Evolutionary conservation across 2,797 vertebrate species (phyloP), one percentile per base, ranked within the genome.

Genomic region (Ctenopoma multispine): DNA sequence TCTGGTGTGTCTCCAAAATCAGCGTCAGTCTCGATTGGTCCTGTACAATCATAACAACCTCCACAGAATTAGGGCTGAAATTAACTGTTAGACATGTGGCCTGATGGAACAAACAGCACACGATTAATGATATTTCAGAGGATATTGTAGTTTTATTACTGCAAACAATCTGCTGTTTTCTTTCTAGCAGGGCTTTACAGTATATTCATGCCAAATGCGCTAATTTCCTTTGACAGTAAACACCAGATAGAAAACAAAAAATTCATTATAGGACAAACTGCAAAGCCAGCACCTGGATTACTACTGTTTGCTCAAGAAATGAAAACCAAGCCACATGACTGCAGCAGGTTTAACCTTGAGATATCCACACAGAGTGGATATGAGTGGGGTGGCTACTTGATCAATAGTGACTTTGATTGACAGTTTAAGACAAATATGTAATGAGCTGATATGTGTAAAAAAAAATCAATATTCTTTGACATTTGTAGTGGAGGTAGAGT

Each of bases 251-350:
- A 75, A 40, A 59, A 77, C 64, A 72, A 63, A 58, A 11, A 80
- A 83, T 81, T 80, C 49, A 76, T 90, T 65, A 71, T 7, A 48
- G 71, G 66, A 61, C 81, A 89, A 84, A 83, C 64, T 69, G 63
- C 61, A 60, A 79, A 48, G 66, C 17, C 9, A 31, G 43, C 41
- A 56, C 47, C 79, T 74, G 65, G 58, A 85, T 80, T 69, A 75
- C 60, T 4, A 13, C 53, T 91, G 88, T 91, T 87, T 91, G 77
- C 69, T 62, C 49, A 77, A 70, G 82, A 86, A 84, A 90, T 92
- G 82, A 90, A 88, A 87, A 63, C 15, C 63, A 44, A 12, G 72
- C 71, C 60, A 27, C 23, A 6, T 24, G 63, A 56, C 60, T 55
- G 64, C 72, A 58, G 62, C 70, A 48, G 73, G 60, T 64, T 84